These are phyloP conservation scores for Podarcis cretensis DNA, from an alignment of 2,113 vertebrate species.

Conservation along the genomic window DNA sequence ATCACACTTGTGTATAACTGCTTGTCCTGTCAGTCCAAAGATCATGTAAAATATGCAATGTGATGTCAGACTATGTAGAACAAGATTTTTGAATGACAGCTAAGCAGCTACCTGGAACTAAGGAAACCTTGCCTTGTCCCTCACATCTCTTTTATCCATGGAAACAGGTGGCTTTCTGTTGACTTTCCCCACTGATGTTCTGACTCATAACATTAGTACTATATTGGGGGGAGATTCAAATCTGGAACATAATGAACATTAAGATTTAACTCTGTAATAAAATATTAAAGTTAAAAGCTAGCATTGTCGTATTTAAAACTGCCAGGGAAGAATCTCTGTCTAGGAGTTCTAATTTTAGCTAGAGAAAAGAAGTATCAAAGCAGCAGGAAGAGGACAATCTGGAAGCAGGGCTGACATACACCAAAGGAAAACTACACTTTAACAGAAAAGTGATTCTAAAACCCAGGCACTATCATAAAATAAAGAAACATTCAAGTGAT, in stretches of 20 bases:
- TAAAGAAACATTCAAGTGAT: neutral
- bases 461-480: constrained; percentile 22
- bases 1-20: constrained; percentile 54
- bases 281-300: constrained; percentile 57
- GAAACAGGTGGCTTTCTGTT: constrained; percentile 49
- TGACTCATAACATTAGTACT: constrained; percentile 53
- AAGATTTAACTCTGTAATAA: constrained; percentile 62
- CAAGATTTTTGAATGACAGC: constrained; percentile 71
- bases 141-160: constrained; percentile 53
- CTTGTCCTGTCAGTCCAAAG: constrained; percentile 69
- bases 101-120: constrained; percentile 63
- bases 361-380: constrained; percentile 40
- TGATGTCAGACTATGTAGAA: constrained; percentile 63
- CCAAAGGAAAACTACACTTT: constrained; percentile 18
- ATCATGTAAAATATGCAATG: constrained; percentile 50
- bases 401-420: constrained; percentile 6
- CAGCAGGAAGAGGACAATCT: constrained; percentile 22
- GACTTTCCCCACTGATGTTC: constrained; percentile 23
- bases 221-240: constrained; percentile 8
- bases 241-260: constrained; percentile 38
- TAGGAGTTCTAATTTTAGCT: constrained; percentile 59
- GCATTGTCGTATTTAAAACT: constrained; percentile 41
- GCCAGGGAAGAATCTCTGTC: constrained; percentile 39
- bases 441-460: neutral
- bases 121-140: constrained; percentile 39